Evolutionary conservation across 2,797 vertebrate genomes (phyloP), one percentile per base, ranked within the genome.

Genomic region (Arctocebus calabarensis): DNA sequence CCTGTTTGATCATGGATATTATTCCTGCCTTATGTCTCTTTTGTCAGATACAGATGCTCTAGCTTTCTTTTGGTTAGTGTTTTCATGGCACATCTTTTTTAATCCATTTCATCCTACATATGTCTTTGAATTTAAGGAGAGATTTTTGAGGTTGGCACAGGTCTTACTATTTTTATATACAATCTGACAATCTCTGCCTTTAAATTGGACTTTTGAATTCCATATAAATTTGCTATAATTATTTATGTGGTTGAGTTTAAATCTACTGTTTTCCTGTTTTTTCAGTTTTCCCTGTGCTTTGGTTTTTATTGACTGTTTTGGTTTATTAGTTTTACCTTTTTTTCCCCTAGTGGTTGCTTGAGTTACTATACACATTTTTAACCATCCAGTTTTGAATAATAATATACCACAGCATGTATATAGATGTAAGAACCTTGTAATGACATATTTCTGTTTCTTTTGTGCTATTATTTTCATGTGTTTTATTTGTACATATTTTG

Each of bases 401-500:
- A 83, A 64, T 74, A 79, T 52, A 87, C 84, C 45, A 14, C 4
- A 37, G 62, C 17, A 81, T 29, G 16, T 79, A 25, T 64, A 64
- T 64, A 55, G 23, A 17, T 57, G 9, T 91, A 91, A 45, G 68
- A 64, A 22, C 16, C 29, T 85, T 85, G 52, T 29, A 88, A 17
- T 74, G 57, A 66, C 40, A 45, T 68, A 68, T 52, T 94, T 64
- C 14, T 45, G 37, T 86, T 82, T 87, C 29, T 86, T 92, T 84
- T 83, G 48, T 75, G n/a, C 27, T 43, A 2, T 34, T 93, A 7
- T 93, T 73, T 29, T 87, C 3, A 55, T 84, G 43, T 82, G 37
- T 79, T 91, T 95, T 71, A 95, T 12, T 84, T 91, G 23, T 62
- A 7, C 40, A 71, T 78, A 57, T 74, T 92, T 84, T 74, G 25